Evolutionary conservation across 1,140 invertebrate genomes (phyloP).

Genomic region (Hyphantria cunea): DNA sequence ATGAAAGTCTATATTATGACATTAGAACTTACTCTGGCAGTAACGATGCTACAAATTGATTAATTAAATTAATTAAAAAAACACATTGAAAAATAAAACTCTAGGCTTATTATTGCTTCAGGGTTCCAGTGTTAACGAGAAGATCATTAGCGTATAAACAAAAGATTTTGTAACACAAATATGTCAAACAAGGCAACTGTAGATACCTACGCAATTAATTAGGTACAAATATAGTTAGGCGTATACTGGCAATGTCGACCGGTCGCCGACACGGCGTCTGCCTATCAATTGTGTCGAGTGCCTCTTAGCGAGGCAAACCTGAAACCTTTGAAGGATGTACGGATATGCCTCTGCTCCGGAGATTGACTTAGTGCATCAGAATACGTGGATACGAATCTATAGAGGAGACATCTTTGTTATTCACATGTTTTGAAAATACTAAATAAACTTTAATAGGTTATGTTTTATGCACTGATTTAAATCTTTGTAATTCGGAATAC

Average conservation of each 20-base stretch:
- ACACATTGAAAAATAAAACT: too few species aligned
- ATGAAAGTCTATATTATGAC: too few species aligned
- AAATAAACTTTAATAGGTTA: too few species aligned
- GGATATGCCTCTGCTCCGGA: slow-evolving; percentile 45
- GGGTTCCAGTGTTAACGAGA: not conserved
- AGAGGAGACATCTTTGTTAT: not conserved
- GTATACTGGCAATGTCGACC: slow-evolving; percentile 25
- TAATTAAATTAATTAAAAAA: too few species aligned
- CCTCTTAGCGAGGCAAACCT: slow-evolving; percentile 28
- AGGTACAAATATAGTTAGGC: too few species aligned
- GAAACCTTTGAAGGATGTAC: slow-evolving; percentile 34
- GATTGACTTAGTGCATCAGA: slow-evolving; percentile 53
- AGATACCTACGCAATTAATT: not conserved
- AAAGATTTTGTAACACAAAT: not conserved
- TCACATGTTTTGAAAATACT: too few species aligned
- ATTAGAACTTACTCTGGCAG: too few species aligned
- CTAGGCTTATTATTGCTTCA: not conserved
- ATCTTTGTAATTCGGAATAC: too few species aligned
- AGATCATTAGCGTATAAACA: not conserved
- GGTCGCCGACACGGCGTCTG: slow-evolving; percentile 33
- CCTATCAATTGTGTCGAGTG: slow-evolving; percentile 37
- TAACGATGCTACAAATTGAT: too few species aligned
- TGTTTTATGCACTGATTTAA: too few species aligned
- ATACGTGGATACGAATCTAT: not conserved
- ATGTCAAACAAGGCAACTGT: not conserved